Evolutionary conservation across 2,113 vertebrate genomes (phyloP).

Genomic region (Rhynchomys soricoides): DNA sequence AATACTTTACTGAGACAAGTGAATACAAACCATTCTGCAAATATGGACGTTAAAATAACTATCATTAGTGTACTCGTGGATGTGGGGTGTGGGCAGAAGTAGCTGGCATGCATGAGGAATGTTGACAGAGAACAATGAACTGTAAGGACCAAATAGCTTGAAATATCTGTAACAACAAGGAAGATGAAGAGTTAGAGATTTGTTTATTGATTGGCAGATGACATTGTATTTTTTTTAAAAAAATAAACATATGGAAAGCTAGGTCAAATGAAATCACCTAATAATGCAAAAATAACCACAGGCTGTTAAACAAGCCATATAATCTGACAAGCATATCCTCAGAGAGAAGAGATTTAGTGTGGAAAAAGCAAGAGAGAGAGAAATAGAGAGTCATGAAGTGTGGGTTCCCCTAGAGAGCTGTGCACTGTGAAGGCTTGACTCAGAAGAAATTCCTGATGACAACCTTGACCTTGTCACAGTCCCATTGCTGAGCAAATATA

Average conservation of each 20-base stretch:
- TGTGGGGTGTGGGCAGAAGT: neutral
- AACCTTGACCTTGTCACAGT: neutral
- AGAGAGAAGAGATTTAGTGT: neutral
- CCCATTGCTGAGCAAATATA: neutral
- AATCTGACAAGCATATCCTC: neutral
- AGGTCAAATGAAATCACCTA: neutral
- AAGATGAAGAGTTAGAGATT: neutral
- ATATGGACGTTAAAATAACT: neutral
- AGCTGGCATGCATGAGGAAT: rapidly evolving
- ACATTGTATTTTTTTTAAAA: neutral
- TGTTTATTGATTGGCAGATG: no score
- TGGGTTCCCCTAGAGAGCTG: neutral
- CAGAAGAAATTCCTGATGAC: no score
- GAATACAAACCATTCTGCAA: neutral
- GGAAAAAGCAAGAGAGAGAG: no score
- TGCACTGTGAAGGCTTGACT: neutral
- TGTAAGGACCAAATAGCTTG: neutral
- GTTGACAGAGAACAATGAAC: neutral
- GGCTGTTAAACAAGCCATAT: neutral
- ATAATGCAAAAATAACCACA: neutral
- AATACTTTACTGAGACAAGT: neutral
- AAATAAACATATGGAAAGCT: neutral
- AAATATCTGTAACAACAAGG: neutral
- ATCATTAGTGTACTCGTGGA: no score
- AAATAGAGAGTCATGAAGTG: neutral